A percentile compares a stretch with the other conserved stretches of the same genome.
Evolutionary conservation across 92 coral and sea anemone species (phyloP).

Genomic region (Epizoanthus rinbou): DNA sequence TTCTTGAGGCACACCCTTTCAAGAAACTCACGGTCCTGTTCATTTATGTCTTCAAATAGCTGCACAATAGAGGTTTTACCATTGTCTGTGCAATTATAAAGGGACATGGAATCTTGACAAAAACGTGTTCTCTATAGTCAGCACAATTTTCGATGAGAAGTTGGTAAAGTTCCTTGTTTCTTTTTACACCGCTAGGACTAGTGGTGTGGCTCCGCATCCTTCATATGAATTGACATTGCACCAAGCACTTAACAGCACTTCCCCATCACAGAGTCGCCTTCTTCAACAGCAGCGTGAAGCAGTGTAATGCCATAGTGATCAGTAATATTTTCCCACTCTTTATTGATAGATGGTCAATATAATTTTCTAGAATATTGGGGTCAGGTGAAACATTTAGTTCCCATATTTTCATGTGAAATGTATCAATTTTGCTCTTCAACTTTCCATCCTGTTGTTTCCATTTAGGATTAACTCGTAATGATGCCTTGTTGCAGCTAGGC

Average conservation of each 20-base stretch:
- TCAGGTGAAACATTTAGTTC: constrained; percentile 13
- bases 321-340: background rate
- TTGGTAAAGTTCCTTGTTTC: background rate
- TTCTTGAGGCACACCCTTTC: background rate
- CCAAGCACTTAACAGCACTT: background rate
- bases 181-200: background rate
- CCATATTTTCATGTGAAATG: background rate
- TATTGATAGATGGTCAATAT: background rate
- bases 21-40: background rate
- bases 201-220: constrained; percentile 3
- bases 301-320: constrained; percentile 25
- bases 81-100: background rate
- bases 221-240: background rate
- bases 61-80: background rate
- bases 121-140: background rate
- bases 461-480: too few relatives aligned
- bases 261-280: background rate
- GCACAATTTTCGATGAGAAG: background rate
- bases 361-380: background rate
- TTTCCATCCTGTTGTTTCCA: background rate
- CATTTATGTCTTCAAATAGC: background rate
- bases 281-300: constrained; percentile 34
- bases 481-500: too few relatives aligned
- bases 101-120: background rate
- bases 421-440: background rate